These are phyloP conservation scores for Acanthopleura granulata DNA, from an alignment of 2,888 invertebrate genomes.

Conservation along the genomic window DNA sequence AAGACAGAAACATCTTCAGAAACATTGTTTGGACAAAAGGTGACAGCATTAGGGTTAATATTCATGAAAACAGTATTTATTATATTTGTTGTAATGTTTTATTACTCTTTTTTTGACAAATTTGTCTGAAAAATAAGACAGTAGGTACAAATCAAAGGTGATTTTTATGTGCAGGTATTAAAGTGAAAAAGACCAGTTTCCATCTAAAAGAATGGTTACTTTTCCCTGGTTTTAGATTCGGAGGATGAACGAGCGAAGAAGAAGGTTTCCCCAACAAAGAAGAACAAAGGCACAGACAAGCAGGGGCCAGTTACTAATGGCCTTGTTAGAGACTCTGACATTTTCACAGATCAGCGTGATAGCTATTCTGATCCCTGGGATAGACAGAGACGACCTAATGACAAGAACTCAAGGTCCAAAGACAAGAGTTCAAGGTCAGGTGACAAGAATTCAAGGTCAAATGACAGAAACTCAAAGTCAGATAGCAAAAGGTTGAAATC, in stretches of 20 bases:
- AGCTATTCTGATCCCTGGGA: slow-evolving; percentile 10
- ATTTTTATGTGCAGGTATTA: background rate
- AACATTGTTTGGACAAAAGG: too few species aligned
- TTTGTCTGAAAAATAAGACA: background rate
- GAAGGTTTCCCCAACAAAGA: background rate
- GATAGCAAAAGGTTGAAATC: background rate
- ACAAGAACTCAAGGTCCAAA: background rate
- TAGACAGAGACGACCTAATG: background rate
- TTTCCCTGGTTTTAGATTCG: background rate
- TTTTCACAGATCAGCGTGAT: background rate
- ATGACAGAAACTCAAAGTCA: background rate
- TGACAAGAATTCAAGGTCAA: background rate
- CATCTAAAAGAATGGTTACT: background rate
- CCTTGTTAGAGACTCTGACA: slow-evolving; percentile 14
- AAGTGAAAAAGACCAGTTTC: too few species aligned
- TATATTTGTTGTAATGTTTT: too few species aligned
- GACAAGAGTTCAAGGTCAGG: background rate
- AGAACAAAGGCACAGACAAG: background rate
- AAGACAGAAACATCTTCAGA: too few species aligned
- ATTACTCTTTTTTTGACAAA: background rate
- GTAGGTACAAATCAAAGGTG: background rate
- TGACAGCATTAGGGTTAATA: too few species aligned
- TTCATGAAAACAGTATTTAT: too few species aligned
- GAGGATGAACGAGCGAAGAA: background rate
- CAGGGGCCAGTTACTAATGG: background rate